Percentiles rank a stretch among this genome's conserved stretches.
These are phyloP conservation scores for Cynodonichthys magdalenae DNA, from an alignment of 2,797 vertebrate species.

Conservation along the genomic window DNA sequence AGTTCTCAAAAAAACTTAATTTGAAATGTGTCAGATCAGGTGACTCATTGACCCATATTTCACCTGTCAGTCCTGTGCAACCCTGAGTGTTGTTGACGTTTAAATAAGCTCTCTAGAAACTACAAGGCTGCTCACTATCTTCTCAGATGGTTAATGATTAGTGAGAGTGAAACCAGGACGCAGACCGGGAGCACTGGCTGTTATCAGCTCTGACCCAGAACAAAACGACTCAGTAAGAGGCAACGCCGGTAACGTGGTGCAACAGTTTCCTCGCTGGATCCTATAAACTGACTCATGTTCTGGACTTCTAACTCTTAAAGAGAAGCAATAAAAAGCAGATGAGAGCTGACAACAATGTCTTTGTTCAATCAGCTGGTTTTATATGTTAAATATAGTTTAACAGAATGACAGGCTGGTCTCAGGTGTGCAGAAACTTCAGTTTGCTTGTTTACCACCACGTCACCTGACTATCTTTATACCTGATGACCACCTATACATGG, in stretches of 20 bases:
- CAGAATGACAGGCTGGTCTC: conserved; percentile 6
- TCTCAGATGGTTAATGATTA: conserved; percentile 79
- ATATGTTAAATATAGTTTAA: conserved; percentile 10
- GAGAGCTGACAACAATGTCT: conserved; percentile 12
- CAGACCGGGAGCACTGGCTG: conserved; percentile 64
- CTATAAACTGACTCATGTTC: conserved; percentile 21
- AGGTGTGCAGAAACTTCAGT: conserved; percentile 10
- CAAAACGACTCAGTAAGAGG: conserved; percentile 51
- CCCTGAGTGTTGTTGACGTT: conserved; percentile 35
- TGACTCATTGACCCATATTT: conserved; percentile 43
- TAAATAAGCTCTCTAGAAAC: conserved; percentile 66
- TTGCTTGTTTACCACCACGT: conserved; percentile 22
- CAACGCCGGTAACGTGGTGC: conserved; percentile 9
- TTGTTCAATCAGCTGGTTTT: not conserved
- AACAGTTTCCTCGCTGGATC: conserved; percentile 11
- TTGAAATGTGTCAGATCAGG: conserved; percentile 32
- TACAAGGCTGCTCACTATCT: conserved; percentile 45
- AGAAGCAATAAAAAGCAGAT: conserved; percentile 19
- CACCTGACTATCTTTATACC: conserved; percentile 32
- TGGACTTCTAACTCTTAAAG: conserved; percentile 53
- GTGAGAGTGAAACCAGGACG: conserved; percentile 78
- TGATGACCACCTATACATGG: conserved; percentile 12
- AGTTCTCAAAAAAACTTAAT: not conserved
- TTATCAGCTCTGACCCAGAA: conserved; percentile 70
- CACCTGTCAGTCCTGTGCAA: conserved; percentile 11